Evolutionary conservation across 2,888 invertebrate species (phyloP).

Genomic region (Cantharis lateralis): DNA sequence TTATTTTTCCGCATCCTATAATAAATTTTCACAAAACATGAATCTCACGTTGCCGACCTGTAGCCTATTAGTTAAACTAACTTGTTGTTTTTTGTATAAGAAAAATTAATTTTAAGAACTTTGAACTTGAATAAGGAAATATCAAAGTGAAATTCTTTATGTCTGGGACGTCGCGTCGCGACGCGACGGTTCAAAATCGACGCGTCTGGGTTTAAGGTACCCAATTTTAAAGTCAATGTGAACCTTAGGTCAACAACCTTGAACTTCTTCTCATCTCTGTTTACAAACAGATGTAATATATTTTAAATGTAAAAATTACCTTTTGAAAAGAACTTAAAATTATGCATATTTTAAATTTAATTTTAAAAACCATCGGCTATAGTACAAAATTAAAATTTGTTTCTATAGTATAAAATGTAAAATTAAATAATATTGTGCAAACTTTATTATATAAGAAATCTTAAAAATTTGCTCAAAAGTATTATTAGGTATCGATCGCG

Average conservation of each 20-base stretch:
- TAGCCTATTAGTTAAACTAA: neutral
- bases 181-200: neutral
- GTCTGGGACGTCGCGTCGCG: neutral
- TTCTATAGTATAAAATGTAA: neutral
- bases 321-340: neutral
- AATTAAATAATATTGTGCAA: neutral
- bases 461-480: neutral
- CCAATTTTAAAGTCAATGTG: neutral
- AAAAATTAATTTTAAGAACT: neutral
- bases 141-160: neutral
- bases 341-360: neutral
- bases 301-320: neutral
- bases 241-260: neutral
- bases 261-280: neutral
- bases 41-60: neutral
- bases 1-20: neutral
- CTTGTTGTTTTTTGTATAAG: neutral
- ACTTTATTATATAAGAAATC: neutral
- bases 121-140: neutral
- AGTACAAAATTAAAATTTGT: neutral
- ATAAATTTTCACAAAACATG: neutral
- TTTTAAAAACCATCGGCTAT: neutral
- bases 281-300: neutral
- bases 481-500: slow-evolving; percentile 23
- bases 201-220: neutral